Percentiles rank a stretch among this genome's conserved stretches.
Conservation (phyloP, 2,113 vertebrate species). For the Cardinalis cardinalis region DNA sequence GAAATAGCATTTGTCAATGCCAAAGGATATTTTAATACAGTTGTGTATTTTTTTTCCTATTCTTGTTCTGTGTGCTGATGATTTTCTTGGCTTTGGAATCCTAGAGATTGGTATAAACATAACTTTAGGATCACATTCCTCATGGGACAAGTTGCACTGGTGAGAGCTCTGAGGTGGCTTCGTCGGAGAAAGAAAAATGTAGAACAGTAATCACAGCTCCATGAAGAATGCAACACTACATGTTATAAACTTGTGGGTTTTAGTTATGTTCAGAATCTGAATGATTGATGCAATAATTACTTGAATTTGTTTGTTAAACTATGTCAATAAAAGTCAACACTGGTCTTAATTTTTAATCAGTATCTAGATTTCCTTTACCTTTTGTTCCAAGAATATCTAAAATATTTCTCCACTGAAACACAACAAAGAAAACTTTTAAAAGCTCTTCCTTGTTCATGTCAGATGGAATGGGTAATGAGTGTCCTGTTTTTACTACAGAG, state of each 20-base stretch:
- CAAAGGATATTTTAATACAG: neutral
- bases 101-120: slow-evolving; percentile 89
- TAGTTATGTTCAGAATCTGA: neutral
- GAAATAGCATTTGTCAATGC: neutral
- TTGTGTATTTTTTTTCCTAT: neutral
- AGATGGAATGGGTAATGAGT: neutral
- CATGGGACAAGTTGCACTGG: slow-evolving; percentile 85
- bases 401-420: neutral
- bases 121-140: slow-evolving; percentile 91
- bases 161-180: slow-evolving; percentile 74
- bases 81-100: slow-evolving; percentile 26
- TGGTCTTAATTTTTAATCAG: neutral
- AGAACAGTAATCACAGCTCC: neutral
- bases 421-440: neutral
- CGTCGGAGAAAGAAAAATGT: slow-evolving; percentile 19
- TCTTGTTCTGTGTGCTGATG: neutral
- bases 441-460: neutral
- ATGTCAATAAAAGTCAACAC: neutral
- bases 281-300: neutral
- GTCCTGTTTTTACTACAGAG: neutral
- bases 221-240: neutral
- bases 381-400: neutral
- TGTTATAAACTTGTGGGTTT: neutral
- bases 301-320: neutral
- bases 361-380: neutral